phyloP scores from a whole-genome alignment of 2,113 vertebrate species.

The Hyperopisus bebe region DNA sequence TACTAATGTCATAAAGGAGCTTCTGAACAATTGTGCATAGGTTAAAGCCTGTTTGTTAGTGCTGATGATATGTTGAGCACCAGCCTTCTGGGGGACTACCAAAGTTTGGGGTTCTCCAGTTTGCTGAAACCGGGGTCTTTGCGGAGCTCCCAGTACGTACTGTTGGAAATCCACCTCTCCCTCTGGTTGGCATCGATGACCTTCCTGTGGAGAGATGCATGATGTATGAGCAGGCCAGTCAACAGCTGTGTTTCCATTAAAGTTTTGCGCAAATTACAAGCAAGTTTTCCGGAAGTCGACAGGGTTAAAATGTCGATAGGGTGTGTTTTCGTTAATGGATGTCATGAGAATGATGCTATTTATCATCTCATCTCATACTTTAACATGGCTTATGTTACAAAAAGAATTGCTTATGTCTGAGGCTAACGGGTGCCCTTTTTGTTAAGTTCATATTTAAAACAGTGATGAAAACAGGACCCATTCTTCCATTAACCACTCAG shows the following conservation, averaged over 20 bases:
- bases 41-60: slow-evolving; percentile 62
- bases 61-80: slow-evolving; percentile 61
- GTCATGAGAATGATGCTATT: not conserved
- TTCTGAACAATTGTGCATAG: slow-evolving; percentile 81
- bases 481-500: too few relatives aligned
- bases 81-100: slow-evolving; percentile 72
- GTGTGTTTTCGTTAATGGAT: not conserved
- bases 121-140: slow-evolving; percentile 96
- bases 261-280: not conserved
- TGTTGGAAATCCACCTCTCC: slow-evolving; percentile 93
- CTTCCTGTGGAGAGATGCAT: slow-evolving; percentile 68
- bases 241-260: not conserved
- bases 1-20: slow-evolving; percentile 26
- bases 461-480: not conserved
- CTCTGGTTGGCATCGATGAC: slow-evolving; percentile 83
- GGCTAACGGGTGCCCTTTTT: slow-evolving; percentile 29
- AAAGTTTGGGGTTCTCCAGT: slow-evolving; percentile 80
- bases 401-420: slow-evolving; percentile 42
- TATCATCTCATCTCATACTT: not conserved
- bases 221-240: not conserved
- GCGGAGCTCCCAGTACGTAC: slow-evolving; percentile 92
- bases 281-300: not conserved
- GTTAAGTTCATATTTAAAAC: slow-evolving; percentile 30
- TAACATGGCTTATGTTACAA: not conserved
- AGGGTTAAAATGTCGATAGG: not conserved